phyloP scores from a whole-genome alignment of 2,888 invertebrate genomes.

The Standfussiana lucernea region DNA sequence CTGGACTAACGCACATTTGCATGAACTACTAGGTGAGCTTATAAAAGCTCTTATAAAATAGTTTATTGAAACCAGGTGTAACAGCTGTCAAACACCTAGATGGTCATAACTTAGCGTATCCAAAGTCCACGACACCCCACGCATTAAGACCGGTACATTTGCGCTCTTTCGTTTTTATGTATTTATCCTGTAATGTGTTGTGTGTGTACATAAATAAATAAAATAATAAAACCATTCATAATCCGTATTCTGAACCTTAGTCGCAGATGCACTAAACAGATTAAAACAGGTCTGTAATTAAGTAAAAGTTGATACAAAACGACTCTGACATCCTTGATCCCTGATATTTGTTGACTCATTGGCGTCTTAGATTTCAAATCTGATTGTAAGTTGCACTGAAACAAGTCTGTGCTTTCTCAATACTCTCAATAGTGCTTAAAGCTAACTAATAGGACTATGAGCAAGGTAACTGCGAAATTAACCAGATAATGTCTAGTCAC shows the following conservation, averaged over 20 bases:
- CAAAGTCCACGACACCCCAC: constrained; percentile 43
- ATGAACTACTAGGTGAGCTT: background rate
- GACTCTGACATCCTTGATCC: constrained; percentile 59
- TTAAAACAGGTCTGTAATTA: constrained; percentile 46
- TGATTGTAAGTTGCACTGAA: constrained; percentile 44
- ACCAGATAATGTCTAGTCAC: constrained; percentile 25
- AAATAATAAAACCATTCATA: too few relatives aligned
- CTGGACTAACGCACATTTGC: constrained; percentile 20
- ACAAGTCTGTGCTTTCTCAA: constrained; percentile 59
- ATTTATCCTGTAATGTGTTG: too few relatives aligned
- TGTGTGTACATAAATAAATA: too few relatives aligned
- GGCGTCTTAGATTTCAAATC: constrained; percentile 56
- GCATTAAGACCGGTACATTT: constrained; percentile 12
- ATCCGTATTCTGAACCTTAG: constrained; percentile 17
- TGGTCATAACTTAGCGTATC: constrained; percentile 29
- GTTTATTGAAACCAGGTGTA: constrained; percentile 28
- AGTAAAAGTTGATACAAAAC: constrained; percentile 60
- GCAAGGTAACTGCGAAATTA: constrained; percentile 20
- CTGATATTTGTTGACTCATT: constrained; percentile 64
- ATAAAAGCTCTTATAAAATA: background rate
- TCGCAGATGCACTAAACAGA: constrained; percentile 44
- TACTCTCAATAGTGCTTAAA: constrained; percentile 27
- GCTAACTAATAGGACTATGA: constrained; percentile 30
- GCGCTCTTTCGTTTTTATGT: too few relatives aligned
- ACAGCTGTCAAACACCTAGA: constrained; percentile 18